Percentiles rank a stretch among this genome's conserved stretches.
These are phyloP conservation scores for Pongo pygmaeus DNA, from an alignment of 2,113 vertebrate genomes.

Conservation along the genomic window DNA sequence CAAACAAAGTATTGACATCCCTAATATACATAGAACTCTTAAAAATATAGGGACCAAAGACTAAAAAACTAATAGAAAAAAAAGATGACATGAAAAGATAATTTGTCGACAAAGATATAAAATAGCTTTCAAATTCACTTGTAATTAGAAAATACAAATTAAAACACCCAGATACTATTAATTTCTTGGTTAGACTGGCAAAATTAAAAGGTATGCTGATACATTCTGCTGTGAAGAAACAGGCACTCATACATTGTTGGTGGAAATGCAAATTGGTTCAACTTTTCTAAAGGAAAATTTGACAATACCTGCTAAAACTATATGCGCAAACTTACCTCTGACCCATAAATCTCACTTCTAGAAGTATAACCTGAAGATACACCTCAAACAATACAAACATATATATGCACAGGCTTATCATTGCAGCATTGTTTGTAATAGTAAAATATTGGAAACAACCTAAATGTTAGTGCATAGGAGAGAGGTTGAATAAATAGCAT, in stretches of 20 bases:
- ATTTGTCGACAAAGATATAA: neutral
- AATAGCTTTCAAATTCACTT: neutral
- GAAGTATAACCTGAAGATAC: neutral
- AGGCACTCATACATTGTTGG: neutral
- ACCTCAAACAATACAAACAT: neutral
- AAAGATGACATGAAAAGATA: neutral
- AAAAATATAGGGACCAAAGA: neutral
- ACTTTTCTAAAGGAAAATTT: neutral
- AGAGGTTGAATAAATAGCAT: neutral
- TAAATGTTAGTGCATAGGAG: neutral
- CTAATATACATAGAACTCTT: neutral
- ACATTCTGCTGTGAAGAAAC: neutral
- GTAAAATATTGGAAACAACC: neutral
- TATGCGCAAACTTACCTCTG: neutral
- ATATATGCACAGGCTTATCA: neutral
- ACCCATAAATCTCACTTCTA: neutral
- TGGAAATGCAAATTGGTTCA: neutral
- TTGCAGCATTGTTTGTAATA: neutral
- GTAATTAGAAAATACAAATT: neutral
- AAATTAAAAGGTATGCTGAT: neutral
- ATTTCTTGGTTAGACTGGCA: neutral
- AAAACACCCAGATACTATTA: neutral
- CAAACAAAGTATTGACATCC: neutral
- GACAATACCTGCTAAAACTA: neutral
- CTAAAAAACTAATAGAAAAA: neutral